phyloP scores from a whole-genome alignment of 2,888 invertebrate species.

The Orthosia incerta region DNA sequence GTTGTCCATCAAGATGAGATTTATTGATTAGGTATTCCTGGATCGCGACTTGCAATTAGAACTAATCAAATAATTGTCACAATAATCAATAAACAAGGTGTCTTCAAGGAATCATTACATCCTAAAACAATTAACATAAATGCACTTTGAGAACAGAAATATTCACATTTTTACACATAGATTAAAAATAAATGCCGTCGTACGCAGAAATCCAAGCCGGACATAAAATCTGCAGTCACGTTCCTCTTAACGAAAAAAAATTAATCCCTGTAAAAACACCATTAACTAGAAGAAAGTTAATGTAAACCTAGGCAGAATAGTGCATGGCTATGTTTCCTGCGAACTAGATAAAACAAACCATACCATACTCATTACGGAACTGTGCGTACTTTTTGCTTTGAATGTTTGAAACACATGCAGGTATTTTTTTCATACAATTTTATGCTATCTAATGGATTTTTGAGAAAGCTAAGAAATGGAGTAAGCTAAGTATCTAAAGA shows the following conservation, averaged over 20 bases:
- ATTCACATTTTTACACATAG: not conserved
- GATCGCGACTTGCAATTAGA: not conserved
- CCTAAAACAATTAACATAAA: too few relatives aligned
- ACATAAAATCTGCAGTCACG: not conserved
- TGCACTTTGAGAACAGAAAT: not conserved
- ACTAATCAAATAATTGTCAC: not conserved
- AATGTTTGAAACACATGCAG: not conserved
- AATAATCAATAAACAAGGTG: too few relatives aligned
- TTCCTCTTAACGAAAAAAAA: not conserved
- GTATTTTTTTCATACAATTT: not conserved
- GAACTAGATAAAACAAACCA: slow-evolving; percentile 16
- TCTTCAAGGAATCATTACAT: too few relatives aligned
- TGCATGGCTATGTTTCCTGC: not conserved
- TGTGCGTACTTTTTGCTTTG: slow-evolving; percentile 11
- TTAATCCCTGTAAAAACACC: not conserved
- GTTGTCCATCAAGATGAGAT: not conserved
- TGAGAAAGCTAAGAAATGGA: not conserved
- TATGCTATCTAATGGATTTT: not conserved
- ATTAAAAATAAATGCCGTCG: too few relatives aligned
- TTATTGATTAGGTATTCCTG: not conserved
- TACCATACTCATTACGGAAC: slow-evolving; percentile 12
- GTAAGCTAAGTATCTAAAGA: too few relatives aligned
- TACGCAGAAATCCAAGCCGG: not conserved
- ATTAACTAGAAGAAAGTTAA: slow-evolving; percentile 1
- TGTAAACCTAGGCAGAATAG: not conserved